phyloP scores from a whole-genome alignment of 2,797 vertebrate species.

The Myotis daubentonii region DNA sequence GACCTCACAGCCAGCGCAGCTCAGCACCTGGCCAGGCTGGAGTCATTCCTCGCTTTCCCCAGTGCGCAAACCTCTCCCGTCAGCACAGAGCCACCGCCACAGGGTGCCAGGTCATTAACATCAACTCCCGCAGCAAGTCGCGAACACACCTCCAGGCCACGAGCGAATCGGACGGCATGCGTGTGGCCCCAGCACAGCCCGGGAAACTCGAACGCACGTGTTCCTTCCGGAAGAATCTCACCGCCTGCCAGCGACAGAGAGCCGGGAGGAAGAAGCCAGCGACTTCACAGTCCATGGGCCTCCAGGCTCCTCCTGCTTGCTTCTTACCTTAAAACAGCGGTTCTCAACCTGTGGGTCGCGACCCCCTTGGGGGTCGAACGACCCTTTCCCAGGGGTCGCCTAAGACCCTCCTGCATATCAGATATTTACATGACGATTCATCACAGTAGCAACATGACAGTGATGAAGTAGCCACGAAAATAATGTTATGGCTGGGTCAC shows the following conservation, averaged over 20 bases:
- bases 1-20: neutral
- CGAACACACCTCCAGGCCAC: neutral
- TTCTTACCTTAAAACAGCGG: neutral
- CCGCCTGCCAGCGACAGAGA: rapidly evolving
- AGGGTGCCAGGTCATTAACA: rapidly evolving
- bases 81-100: rapidly evolving
- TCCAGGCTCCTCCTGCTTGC: neutral
- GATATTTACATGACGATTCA: too few species aligned
- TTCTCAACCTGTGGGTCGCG: too few species aligned
- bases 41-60: rapidly evolving
- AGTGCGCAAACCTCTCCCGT: neutral
- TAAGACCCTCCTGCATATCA: too few species aligned
- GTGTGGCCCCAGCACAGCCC: neutral
- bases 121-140: neutral
- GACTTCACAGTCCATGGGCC: neutral
- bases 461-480: too few species aligned
- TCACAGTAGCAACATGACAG: too few species aligned
- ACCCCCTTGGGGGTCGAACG: too few species aligned
- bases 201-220: rapidly evolving
- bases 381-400: too few species aligned
- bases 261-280: neutral
- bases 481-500: too few species aligned
- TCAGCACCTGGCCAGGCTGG: rapidly evolving
- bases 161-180: rapidly evolving
- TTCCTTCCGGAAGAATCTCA: neutral